Evolutionary conservation across 37 sponge, comb jelly and placozoan genomes (phyloP).

Genomic region (Ephydatia muelleri): DNA sequence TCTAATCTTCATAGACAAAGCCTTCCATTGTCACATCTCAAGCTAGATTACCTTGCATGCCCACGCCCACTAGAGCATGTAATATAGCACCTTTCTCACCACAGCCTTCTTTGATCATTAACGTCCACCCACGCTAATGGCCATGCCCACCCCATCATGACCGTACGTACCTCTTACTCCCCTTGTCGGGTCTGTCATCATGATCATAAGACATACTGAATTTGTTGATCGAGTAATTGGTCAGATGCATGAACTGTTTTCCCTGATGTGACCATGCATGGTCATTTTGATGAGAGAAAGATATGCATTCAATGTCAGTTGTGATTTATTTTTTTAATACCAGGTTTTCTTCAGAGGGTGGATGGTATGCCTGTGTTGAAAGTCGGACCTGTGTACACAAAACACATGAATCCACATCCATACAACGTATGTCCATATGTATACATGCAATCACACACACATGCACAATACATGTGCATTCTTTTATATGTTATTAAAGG

Average conservation of each 20-base stretch:
- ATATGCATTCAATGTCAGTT: background rate
- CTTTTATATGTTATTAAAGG: too few species aligned
- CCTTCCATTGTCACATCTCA: background rate
- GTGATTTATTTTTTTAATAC: conserved; percentile 44
- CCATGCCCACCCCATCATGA: background rate
- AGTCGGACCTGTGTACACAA: conserved; percentile 47
- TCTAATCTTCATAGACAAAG: background rate
- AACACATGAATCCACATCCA: background rate
- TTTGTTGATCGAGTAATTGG: conserved; percentile 96
- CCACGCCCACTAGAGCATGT: too few species aligned
- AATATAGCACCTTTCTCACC: too few species aligned
- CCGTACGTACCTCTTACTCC: conserved; percentile 70
- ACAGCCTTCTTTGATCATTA: too few species aligned
- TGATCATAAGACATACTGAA: conserved; percentile 70
- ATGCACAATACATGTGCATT: too few species aligned
- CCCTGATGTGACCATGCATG: conserved; percentile 31
- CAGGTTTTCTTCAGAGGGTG: conserved; percentile 69
- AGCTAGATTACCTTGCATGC: too few species aligned
- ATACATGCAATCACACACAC: too few species aligned
- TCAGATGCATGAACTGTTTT: conserved; percentile 87
- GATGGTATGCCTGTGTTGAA: conserved; percentile 54
- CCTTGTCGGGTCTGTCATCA: conserved; percentile 63
- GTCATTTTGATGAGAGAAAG: too few species aligned
- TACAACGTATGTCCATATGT: background rate
- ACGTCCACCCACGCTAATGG: background rate